Evolutionary conservation across 2,888 invertebrate genomes (phyloP), one percentile per base, ranked within the genome.

Genomic region (Heliconius aoede): DNA sequence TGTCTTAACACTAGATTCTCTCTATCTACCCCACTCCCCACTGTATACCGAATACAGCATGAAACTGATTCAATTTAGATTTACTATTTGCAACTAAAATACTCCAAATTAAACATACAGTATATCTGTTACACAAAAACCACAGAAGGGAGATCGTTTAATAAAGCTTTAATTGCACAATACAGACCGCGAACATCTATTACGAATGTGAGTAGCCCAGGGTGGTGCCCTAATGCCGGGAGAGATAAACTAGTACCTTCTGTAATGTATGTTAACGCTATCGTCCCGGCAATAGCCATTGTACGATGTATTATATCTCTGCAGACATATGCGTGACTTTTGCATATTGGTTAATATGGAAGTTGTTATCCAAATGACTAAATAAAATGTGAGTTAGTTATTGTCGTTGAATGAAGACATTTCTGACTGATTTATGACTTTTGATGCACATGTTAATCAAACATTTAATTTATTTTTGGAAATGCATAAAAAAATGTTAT

Each of bases 251-350:
- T 82, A 77, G 73, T 81, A 84, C 84, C 87, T 85, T 85, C 84
- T 86, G 87, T 87, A 87, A 87, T 86, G 82, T 80, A 61, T 89
- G 89, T 88, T 85, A 84, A 85, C 86, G 84, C 78, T 74, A 71
- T 71, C 60, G 61, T 75, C 18, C 73, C 61, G 76, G 80, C 78
- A 73, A 71, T 64, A n/a, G 73, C 64, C 51, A 21, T 72, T 69
- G 67, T 73, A 76, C 55, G n/a, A 15, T 58, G 51, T 61, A 40
- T 67, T 60, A 26, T 26, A 15, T 7, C n/a, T n/a, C n/a, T n/a
- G n/a, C n/a, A n/a, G 60, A 76, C 80, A 80, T 80, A 80, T 80
- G 80, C 60, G 26, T 13, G 36, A 4, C 65, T 40, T 24, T 67
- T 58, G 60, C 21, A 40, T 68, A 26, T 32, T 30, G 5, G 21